Evolutionary conservation across 2,113 vertebrate genomes (phyloP).

Genomic region (Macaca nemestrina): DNA sequence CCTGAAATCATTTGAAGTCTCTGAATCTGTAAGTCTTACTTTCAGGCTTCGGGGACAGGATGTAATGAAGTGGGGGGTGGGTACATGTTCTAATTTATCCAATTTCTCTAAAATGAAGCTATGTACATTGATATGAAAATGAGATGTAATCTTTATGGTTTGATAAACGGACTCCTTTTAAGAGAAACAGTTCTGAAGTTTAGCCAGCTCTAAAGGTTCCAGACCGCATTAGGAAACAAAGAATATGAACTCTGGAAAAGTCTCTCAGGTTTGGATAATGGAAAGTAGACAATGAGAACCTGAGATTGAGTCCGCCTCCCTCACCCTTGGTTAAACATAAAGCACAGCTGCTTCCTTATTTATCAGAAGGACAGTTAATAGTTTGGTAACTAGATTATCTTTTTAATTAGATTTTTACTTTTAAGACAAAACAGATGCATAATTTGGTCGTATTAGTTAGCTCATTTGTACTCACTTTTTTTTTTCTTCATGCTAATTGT

Average conservation of each 20-base stretch:
- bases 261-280: conserved; percentile 72
- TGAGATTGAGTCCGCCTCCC: not conserved
- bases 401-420: conserved; percentile 71
- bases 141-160: conserved; percentile 36
- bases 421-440: conserved; percentile 67
- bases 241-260: conserved; percentile 67
- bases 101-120: not conserved
- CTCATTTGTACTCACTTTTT: conserved; percentile 33
- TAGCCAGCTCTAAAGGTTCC: conserved; percentile 49
- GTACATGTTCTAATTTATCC: conserved; percentile 18
- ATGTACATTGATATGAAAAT: conserved; percentile 52
- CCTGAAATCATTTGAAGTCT: conserved; percentile 28
- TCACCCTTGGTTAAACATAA: conserved; percentile 55
- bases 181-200: conserved; percentile 65
- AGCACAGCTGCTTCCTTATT: conserved; percentile 49
- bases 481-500: not conserved
- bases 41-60: conserved; percentile 25
- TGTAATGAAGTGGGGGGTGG: not conserved
- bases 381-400: conserved; percentile 50
- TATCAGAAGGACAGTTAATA: conserved; percentile 60
- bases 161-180: conserved; percentile 58
- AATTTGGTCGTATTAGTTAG: conserved; percentile 65
- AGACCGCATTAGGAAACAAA: conserved; percentile 65
- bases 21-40: conserved; percentile 22
- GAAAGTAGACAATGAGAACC: conserved; percentile 47